A percentile compares a stretch with the other conserved stretches of the same genome.
Conservation (phyloP, 2,113 vertebrate species). For the Apus apus region DNA sequence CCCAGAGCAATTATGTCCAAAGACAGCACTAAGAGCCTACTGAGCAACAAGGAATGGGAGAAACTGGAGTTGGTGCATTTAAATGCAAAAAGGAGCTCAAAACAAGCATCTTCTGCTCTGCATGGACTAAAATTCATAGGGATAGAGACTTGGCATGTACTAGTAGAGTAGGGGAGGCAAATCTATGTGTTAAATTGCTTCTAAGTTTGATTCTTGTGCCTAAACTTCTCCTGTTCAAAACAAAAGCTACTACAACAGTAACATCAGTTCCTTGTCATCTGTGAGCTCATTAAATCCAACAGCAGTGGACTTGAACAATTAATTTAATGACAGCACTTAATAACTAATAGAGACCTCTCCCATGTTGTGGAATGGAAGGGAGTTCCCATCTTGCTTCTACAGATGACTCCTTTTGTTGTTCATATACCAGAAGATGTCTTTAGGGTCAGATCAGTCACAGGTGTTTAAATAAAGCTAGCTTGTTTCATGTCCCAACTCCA, state of each 20-base stretch:
- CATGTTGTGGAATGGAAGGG: not conserved
- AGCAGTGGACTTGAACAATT: not conserved
- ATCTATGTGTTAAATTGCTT: not conserved
- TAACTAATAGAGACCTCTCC: not conserved
- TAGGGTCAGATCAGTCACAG: not conserved
- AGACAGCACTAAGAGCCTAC: not conserved
- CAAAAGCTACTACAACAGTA: not conserved
- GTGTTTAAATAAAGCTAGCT: not conserved
- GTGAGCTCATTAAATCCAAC: not conserved
- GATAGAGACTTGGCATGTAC: not conserved
- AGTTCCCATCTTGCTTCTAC: not conserved
- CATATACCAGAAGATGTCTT: not conserved
- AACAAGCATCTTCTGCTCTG: not conserved
- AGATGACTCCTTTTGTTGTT: not conserved
- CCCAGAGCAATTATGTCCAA: not conserved
- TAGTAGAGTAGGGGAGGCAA: not conserved
- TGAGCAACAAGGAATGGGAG: not conserved
- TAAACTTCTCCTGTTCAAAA: not conserved
- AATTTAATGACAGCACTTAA: not conserved
- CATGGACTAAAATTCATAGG: not conserved
- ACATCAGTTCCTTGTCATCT: not conserved
- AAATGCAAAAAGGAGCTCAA: not conserved
- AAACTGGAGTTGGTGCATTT: not conserved
- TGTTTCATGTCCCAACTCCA: not conserved
- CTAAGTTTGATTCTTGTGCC: not conserved